Evolutionary conservation across 2,888 invertebrate genomes (phyloP).

Genomic region (Xanthia icteritia): DNA sequence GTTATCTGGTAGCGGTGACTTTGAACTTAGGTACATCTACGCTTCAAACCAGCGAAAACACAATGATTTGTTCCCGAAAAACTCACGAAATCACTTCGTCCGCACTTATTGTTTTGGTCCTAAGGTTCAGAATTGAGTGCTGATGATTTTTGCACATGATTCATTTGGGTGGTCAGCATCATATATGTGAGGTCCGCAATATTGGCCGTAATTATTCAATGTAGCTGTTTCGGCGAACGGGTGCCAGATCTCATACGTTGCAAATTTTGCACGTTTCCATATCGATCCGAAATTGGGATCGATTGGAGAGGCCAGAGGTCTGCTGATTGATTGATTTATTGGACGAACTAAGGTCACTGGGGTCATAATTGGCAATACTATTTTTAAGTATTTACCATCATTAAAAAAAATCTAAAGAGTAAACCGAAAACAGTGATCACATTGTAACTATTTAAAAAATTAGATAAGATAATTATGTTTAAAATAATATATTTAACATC

Average conservation of each 20-base stretch:
- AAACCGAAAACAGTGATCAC: no score
- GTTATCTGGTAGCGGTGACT: constrained; percentile 80
- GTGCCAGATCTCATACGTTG: constrained; percentile 45
- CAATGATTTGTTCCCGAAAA: constrained; percentile 25
- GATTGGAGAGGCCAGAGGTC: constrained; percentile 56
- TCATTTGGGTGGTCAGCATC: constrained; percentile 43
- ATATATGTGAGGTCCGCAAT: constrained; percentile 74
- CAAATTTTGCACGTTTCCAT: constrained; percentile 55
- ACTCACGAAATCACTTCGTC: constrained; percentile 5
- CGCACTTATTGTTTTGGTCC: constrained; percentile 26
- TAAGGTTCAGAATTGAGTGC: constrained; percentile 48
- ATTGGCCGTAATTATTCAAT: constrained; percentile 87
- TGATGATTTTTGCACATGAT: constrained; percentile 32
- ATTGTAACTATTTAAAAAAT: background rate
- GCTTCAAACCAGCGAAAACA: constrained; percentile 63
- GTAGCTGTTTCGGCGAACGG: constrained; percentile 73
- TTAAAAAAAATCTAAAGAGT: background rate
- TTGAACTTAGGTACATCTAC: constrained; percentile 79
- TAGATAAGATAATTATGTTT: no score
- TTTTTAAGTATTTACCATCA: background rate
- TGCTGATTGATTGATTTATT: constrained; percentile 43
- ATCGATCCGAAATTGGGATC: constrained; percentile 68
- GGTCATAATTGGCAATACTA: constrained; percentile 5
- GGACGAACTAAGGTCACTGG: constrained; percentile 29
- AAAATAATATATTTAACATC: background rate